Evolutionary conservation across 2,797 vertebrate species (phyloP).

Genomic region (Monodelphis domestica): DNA sequence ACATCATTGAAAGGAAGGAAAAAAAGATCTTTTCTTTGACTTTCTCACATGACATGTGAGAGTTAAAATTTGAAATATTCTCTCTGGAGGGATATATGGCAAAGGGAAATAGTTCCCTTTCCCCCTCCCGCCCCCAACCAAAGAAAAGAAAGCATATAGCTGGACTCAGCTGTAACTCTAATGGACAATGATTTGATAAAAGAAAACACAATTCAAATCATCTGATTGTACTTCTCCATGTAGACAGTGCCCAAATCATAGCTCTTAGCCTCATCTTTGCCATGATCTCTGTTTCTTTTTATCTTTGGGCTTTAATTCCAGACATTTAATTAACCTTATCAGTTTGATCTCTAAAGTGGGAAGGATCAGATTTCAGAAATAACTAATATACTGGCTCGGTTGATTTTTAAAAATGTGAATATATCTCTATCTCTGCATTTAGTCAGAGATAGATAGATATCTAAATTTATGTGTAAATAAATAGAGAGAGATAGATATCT

Average conservation of each 20-base stretch:
- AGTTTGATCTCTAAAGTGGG: background rate
- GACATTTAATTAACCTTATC: constrained; percentile 31
- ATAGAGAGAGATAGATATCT: background rate
- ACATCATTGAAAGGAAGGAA: too few relatives aligned
- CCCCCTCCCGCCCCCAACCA: constrained; percentile 52
- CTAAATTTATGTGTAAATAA: background rate
- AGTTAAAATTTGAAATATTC: constrained; percentile 49
- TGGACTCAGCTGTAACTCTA: background rate
- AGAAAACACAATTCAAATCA: constrained; percentile 23
- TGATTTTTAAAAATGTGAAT: background rate
- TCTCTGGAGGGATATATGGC: constrained; percentile 1
- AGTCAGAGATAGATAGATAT: background rate
- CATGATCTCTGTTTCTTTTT: background rate
- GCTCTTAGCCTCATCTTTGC: background rate
- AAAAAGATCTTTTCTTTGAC: background rate
- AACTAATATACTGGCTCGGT: background rate
- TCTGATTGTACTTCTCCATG: background rate
- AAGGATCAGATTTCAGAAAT: constrained; percentile 1
- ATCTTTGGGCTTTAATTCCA: constrained; percentile 32
- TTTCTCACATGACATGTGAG: background rate
- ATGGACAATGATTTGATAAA: constrained; percentile 36
- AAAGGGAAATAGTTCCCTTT: constrained; percentile 36
- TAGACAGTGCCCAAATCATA: background rate
- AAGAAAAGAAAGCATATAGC: background rate
- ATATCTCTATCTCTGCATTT: background rate